Conservation (phyloP, 2,113 vertebrate genomes). For the Phalacrocorax pelagicus region DNA sequence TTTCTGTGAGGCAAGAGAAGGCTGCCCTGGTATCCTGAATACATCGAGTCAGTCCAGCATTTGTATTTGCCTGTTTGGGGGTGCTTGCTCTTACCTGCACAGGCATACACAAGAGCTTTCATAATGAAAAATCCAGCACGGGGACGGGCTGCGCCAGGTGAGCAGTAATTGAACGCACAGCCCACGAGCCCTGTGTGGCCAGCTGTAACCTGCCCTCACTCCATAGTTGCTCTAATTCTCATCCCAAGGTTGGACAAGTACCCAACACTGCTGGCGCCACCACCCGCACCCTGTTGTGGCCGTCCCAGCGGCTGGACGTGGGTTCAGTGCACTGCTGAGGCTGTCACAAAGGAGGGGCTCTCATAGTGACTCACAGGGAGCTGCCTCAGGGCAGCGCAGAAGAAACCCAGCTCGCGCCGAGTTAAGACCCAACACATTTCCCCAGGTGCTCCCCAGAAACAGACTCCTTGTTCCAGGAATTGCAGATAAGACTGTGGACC, state of each 20-base stretch:
- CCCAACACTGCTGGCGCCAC: too few species aligned
- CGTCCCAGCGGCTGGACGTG: not conserved
- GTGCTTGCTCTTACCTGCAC: not conserved
- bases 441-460: not conserved
- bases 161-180: not conserved
- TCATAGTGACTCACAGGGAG: not conserved
- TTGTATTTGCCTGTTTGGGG: not conserved
- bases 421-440: not conserved
- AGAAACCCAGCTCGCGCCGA: not conserved
- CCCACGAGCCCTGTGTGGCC: accelerated
- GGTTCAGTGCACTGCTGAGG: not conserved
- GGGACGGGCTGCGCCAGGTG: too few species aligned
- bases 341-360: not conserved
- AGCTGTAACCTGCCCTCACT: not conserved
- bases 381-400: not conserved
- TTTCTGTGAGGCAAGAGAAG: not conserved
- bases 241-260: not conserved
- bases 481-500: not conserved
- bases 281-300: not conserved
- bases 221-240: not conserved
- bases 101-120: not conserved
- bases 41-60: not conserved
- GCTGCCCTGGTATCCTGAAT: not conserved
- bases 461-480: not conserved
- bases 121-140: not conserved